A percentile compares a stretch with the other conserved stretches of the same genome.
Evolutionary conservation across 2,113 vertebrate genomes (phyloP).

Genomic region (Serilophus lunatus): DNA sequence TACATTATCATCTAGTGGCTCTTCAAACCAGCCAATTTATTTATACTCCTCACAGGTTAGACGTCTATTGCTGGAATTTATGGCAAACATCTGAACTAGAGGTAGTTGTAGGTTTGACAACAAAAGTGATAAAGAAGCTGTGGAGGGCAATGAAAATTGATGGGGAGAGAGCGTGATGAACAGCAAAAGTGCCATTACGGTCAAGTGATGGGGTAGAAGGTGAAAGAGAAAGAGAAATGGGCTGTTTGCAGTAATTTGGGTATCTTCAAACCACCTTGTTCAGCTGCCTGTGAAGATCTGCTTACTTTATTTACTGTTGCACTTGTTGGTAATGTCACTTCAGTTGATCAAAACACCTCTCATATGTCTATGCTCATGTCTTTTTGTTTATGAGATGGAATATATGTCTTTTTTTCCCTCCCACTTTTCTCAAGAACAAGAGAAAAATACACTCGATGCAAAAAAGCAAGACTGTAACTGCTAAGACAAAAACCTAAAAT

Average conservation of each 20-base stretch:
- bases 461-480: background rate
- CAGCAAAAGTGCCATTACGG: constrained; percentile 62
- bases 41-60: constrained; percentile 66
- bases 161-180: constrained; percentile 68
- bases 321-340: background rate
- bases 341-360: background rate
- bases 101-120: constrained; percentile 76
- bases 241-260: constrained; percentile 43
- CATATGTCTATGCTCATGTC: rapidly evolving
- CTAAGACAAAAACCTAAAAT: background rate
- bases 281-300: background rate
- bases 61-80: constrained; percentile 71
- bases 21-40: constrained; percentile 73
- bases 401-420: background rate
- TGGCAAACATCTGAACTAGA: constrained; percentile 73
- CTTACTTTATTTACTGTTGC: constrained; percentile 40
- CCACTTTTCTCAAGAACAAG: background rate
- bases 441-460: background rate
- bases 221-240: constrained; percentile 30
- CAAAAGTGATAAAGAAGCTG: constrained; percentile 76
- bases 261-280: constrained; percentile 39
- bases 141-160: constrained; percentile 77
- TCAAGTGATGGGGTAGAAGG: constrained; percentile 56
- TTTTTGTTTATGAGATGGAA: background rate
- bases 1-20: constrained; percentile 63